Conservation (phyloP, 64 coral and sea anemone species). For the Dendronephthya gigantea region DNA sequence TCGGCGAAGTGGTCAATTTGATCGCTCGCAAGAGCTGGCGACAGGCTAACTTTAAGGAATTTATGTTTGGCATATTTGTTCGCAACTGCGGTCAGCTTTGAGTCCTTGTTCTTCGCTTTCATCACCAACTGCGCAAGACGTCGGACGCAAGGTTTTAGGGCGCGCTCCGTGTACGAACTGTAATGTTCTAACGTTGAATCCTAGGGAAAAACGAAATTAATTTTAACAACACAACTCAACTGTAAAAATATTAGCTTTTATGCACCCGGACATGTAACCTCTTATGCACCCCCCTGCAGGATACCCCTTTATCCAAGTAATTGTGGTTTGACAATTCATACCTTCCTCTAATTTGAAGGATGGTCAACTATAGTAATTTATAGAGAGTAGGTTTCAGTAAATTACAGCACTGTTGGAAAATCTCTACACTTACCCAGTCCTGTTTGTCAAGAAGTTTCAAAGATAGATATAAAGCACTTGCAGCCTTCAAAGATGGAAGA, state of each 20-base stretch:
- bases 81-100: slow-evolving; percentile 18
- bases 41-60: neutral
- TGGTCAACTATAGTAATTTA: too few relatives aligned
- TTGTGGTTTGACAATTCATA: too few relatives aligned
- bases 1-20: neutral
- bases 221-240: too few relatives aligned
- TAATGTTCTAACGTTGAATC: slow-evolving; percentile 67
- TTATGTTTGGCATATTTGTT: slow-evolving; percentile 6
- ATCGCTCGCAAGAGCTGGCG: neutral
- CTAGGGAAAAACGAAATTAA: slow-evolving; percentile 13
- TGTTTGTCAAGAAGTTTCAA: slow-evolving; percentile 42
- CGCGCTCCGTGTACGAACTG: slow-evolving; percentile 59
- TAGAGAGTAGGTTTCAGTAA: too few relatives aligned
- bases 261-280: too few relatives aligned
- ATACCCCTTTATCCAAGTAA: too few relatives aligned
- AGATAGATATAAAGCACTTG: slow-evolving; percentile 56
- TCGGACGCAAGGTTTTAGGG: slow-evolving; percentile 56
- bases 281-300: too few relatives aligned
- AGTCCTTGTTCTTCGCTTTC: slow-evolving; percentile 22
- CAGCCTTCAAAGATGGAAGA: slow-evolving; percentile 73
- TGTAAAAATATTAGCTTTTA: too few relatives aligned
- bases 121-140: slow-evolving; percentile 46
- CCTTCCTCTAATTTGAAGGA: too few relatives aligned
- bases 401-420: too few relatives aligned
- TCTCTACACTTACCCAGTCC: slow-evolving; percentile 51